Evolutionary conservation across 2,797 vertebrate genomes (phyloP), one percentile per base, ranked within the genome.

Genomic region (Eutrigla gurnardus): DNA sequence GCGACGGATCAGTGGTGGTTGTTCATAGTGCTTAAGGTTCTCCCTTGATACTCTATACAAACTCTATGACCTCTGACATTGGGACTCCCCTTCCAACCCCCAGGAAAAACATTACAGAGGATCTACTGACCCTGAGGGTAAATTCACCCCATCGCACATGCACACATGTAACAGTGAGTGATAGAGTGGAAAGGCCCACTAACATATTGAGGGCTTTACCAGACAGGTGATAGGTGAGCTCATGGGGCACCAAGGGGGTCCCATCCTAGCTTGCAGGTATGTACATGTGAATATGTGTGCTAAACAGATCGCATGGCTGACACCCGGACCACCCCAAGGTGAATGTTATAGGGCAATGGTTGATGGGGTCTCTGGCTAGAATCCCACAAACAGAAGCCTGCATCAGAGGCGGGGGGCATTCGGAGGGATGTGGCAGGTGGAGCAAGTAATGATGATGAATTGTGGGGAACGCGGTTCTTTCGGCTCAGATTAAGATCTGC

Each of bases 401-500:
- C 50, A 76, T 83, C 39, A 5, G 69, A 76, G 37, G 62, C 55
- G 63, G 65, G 77, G 61, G 68, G 78, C n/a, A 5, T 61, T 73
- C 61, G 67, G 68, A 73, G 76, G 43, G 73, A 75, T 68, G 80
- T 86, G 88, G 87, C 84, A 91, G 89, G 75, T 78, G 66, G 68
- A 71, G 68, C 42, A 12, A 81, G 73, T 93, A 89, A 93, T 78
- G 90, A 91, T 91, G 91, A 93, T 93, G 86, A 92, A 93, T 89
- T 88, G 81, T 58, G 50, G 71, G 73, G 85, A 89, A 83, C 77
- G 59, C 37, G 52, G 87, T 82, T 90, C 88, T 88, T 88, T 93
- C 84, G 86, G 85, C 89, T 84, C 81, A 91, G 94, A 94, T 94
- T 93, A 93, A 90, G 91, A 94, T 95, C 92, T 91, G 86, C 86